phyloP scores from a whole-genome alignment of 2,797 vertebrate species.

The Tokudaia muenninki region DNA sequence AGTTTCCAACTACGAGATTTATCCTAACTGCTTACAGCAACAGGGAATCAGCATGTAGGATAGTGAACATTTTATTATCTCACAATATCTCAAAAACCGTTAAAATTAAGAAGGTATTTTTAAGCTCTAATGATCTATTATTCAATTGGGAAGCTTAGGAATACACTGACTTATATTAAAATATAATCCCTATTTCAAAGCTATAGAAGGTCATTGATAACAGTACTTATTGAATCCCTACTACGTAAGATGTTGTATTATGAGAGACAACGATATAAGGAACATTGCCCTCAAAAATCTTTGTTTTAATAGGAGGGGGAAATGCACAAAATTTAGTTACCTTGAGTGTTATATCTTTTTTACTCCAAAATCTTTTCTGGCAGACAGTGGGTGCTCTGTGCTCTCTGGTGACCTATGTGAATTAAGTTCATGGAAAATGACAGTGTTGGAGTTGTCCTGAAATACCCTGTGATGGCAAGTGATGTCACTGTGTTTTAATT shows the following conservation, averaged over 20 bases:
- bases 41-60: background rate
- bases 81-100: background rate
- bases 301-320: background rate
- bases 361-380: conserved; percentile 4
- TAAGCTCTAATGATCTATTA: background rate
- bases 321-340: background rate
- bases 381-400: background rate
- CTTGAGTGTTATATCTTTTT: background rate
- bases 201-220: background rate
- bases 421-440: conserved; percentile 5
- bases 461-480: background rate
- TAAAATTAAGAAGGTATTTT: conserved; percentile 49
- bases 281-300: background rate
- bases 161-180: background rate
- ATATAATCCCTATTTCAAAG: conserved; percentile 18
- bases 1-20: background rate
- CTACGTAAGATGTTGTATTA: background rate
- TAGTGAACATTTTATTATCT: conserved; percentile 38
- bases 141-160: conserved; percentile 6
- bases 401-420: background rate
- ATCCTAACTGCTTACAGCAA: background rate
- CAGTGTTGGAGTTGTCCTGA: background rate
- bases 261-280: background rate
- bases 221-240: background rate
- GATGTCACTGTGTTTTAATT: conserved; percentile 2